Conservation (phyloP, 2,797 vertebrate species). For the Echeneis naucrates region DNA sequence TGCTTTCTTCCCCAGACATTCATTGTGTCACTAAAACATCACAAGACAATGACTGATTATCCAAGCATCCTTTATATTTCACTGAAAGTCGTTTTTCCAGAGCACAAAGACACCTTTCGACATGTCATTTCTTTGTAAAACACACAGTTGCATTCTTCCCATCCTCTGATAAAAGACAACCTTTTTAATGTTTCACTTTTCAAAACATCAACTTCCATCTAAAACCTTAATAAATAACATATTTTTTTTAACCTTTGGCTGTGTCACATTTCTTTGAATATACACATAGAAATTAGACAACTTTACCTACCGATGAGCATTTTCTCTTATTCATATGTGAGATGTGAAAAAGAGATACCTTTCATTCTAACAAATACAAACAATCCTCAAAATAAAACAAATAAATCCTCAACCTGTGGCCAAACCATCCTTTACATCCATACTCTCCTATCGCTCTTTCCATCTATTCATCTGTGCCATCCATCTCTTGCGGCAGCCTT, state of each 20-base stretch:
- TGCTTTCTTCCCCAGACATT: conserved; percentile 35
- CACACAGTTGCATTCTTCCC: no score
- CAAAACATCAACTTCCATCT: no score
- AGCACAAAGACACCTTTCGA: background rate
- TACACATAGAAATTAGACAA: background rate
- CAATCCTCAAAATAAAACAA: background rate
- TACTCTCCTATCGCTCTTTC: background rate
- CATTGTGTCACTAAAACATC: conserved; percentile 7
- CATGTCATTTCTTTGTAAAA: background rate
- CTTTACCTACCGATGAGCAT: background rate
- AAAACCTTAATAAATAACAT: conserved; percentile 1
- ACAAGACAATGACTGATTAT: conserved; percentile 1
- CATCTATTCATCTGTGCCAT: conserved; percentile 10
- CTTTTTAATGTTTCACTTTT: no score
- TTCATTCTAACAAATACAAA: background rate
- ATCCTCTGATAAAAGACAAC: background rate
- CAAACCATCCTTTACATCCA: background rate
- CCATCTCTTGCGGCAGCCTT: conserved; percentile 20
- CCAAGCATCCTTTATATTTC: background rate
- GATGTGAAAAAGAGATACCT: background rate
- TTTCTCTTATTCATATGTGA: background rate
- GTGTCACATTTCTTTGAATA: background rate
- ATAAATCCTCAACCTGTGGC: conserved; percentile 16
- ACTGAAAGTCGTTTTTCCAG: background rate
- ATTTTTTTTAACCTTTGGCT: background rate